These are phyloP conservation scores for Poeciliopsis paucimaculata DNA, from an alignment of 2,797 vertebrate species.

Conservation along the genomic window DNA sequence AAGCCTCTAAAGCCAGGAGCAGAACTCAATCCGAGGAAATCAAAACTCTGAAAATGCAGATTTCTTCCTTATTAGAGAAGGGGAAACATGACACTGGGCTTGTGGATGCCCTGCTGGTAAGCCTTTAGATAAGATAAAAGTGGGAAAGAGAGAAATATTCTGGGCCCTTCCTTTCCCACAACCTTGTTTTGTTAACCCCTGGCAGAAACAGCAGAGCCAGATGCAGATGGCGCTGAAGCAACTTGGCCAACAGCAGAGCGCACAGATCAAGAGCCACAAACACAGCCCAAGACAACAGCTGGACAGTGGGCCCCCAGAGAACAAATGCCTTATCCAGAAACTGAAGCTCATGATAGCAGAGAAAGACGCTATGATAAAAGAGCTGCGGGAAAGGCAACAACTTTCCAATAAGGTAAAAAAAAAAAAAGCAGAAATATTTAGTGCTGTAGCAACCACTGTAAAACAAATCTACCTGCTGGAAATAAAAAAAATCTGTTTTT, in stretches of 20 bases:
- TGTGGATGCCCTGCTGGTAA: constrained; percentile 89
- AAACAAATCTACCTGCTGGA: neutral
- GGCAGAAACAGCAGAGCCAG: constrained; percentile 86
- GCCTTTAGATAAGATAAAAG: constrained; percentile 19
- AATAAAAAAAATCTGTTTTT: constrained; percentile 8
- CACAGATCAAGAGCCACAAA: constrained; percentile 58
- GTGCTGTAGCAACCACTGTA: neutral
- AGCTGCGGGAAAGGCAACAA: constrained; percentile 78
- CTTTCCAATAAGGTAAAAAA: constrained; percentile 77
- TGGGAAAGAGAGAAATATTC: neutral
- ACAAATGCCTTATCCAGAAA: constrained; percentile 76
- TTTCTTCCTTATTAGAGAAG: constrained; percentile 87
- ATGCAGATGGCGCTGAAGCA: constrained; percentile 84
- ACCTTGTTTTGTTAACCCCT: neutral
- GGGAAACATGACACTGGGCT: constrained; percentile 90
- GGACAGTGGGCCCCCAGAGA: constrained; percentile 69
- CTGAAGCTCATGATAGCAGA: constrained; percentile 81
- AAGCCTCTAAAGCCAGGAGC: constrained; percentile 86
- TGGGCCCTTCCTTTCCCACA: neutral
- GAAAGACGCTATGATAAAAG: constrained; percentile 82
- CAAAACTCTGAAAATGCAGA: constrained; percentile 86
- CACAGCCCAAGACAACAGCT: constrained; percentile 58
- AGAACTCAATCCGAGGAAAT: constrained; percentile 84
- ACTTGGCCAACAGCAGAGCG: constrained; percentile 79
- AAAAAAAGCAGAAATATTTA: neutral